Evolutionary conservation across 2,888 invertebrate genomes (phyloP).

Genomic region (Hololepta plana): DNA sequence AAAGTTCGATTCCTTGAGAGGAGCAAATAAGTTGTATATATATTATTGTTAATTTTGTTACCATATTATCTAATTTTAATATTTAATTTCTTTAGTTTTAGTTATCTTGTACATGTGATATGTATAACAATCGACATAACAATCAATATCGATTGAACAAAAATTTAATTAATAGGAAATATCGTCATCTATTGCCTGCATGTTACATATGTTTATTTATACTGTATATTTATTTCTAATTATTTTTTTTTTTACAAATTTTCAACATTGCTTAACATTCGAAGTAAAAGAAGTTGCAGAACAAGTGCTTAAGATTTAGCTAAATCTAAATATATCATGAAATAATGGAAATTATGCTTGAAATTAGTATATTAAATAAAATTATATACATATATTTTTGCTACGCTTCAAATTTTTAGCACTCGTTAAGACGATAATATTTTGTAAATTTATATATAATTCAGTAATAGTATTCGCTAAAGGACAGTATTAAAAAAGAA

Average conservation of each 20-base stretch:
- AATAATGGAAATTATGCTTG: too few relatives aligned
- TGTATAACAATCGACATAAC: background rate
- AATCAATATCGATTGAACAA: background rate
- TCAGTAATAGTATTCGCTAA: background rate
- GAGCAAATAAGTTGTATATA: conserved; percentile 9
- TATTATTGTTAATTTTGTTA: background rate
- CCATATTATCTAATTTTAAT: background rate
- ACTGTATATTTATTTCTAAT: conserved; percentile 3
- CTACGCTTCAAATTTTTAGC: too few relatives aligned
- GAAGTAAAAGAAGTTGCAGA: too few relatives aligned
- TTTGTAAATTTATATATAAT: conserved; percentile 1
- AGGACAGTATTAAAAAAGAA: background rate
- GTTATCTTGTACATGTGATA: background rate
- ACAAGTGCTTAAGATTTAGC: too few relatives aligned
- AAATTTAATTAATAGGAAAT: background rate
- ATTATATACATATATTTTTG: conserved; percentile 2
- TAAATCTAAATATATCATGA: too few relatives aligned
- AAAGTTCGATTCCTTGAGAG: conserved; percentile 47
- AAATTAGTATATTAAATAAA: conserved; percentile 3
- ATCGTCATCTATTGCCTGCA: background rate
- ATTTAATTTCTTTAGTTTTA: too few relatives aligned
- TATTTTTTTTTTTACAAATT: conserved; percentile 3
- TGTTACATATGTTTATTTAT: background rate
- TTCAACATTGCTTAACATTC: too few relatives aligned
- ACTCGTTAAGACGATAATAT: too few relatives aligned